Evolutionary conservation across 2,113 vertebrate genomes (phyloP), one percentile per base, ranked within the genome.

Genomic region (Pelmatolapia mariae): DNA sequence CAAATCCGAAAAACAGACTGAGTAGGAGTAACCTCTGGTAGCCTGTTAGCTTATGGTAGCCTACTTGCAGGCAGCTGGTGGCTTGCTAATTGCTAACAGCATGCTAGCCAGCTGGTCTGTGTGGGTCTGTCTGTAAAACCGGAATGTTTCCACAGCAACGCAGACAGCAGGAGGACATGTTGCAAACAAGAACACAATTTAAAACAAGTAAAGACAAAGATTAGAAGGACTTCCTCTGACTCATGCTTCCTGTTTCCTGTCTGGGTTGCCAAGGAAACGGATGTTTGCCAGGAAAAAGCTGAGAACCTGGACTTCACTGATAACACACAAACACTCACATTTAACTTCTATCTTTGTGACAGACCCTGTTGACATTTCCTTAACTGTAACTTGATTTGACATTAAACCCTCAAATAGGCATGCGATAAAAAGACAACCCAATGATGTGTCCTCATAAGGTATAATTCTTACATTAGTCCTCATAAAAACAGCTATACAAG

Each of bases 171-270:
- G 86, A 87, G 15, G 83, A 88, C 85, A 90, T 59, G 82, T 38
- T 63, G 38, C 59, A 89, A 54, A 56, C 38, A 68, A 82, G 33
- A 84, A 80, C 82, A 85, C 57, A 86, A 86, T 36, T 56, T 10
- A 84, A 79, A 56, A 81, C n/a, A 61, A 80, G 71, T 38, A 56
- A 76, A 33, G 10, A 87, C 86, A 91, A 80, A 83, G 89, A 93
- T 92, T 89, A 90, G 83, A 89, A 87, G 81, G 29, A 90, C 89
- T 93, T 95, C 93, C 93, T 78, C 82, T 89, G 82, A 90, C 88
- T 93, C 90, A 88, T 81, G 57, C 86, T 95, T 95, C 95, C 95
- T 94, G 92, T 89, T 94, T 95, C 94, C 92, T 18, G 91, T 90
- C 89, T 89, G 80, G 10, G 93, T 93, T 93, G 86, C 89, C 88